Base-by-base conservation (phyloP, 2,888 invertebrate genomes). In the Helleia helle region DNA sequence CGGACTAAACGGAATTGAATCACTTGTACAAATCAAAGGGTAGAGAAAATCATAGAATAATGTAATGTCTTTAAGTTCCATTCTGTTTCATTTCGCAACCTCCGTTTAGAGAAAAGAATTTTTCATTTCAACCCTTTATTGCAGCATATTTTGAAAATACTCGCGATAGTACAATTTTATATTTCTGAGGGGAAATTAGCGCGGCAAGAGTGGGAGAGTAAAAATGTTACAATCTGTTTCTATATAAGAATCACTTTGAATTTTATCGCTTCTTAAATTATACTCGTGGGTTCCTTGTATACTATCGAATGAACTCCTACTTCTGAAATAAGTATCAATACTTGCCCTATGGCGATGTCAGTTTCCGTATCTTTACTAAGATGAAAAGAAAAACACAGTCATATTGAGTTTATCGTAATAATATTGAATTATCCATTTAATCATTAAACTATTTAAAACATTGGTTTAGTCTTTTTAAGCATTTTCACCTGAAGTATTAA, bases 111-210 rank as follows among this genome's bases (percentile, higher is more conserved):
- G 40, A 43, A 54, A 60, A 62, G 52, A 64, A 67, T 63, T 65
- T 65, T 56, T 65, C 57, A 62, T 65, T 65, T 58, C 43, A 52
- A 41, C 56, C 46, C 46, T 49, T 46, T 46, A 51, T 50, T 54
- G 51, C 44, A 47, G 46, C 42, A 48, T 57, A 62, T 58, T 58
- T 55, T 54, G 45, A 43, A 54, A 55, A 59, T 50, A 43, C 43
- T 36, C 38, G 28, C 26, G 41, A 42, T 43, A 40, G 42, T 40
- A 37, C 44, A 49, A 41, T 47, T 48, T 55, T 52, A 47, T 48
- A 51, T 53, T 56, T 50, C 51, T 50, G 58, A 56, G 47, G 50
- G 47, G 48, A 59, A 56, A 59, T 57, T 56, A 56, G 55, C 50
- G 44, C 47, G 47, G 53, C 46, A 40, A 50, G 54, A 45, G 52